Evolutionary conservation across 2,113 vertebrate genomes (phyloP).

Genomic region (Aspidoscelis tigris): DNA sequence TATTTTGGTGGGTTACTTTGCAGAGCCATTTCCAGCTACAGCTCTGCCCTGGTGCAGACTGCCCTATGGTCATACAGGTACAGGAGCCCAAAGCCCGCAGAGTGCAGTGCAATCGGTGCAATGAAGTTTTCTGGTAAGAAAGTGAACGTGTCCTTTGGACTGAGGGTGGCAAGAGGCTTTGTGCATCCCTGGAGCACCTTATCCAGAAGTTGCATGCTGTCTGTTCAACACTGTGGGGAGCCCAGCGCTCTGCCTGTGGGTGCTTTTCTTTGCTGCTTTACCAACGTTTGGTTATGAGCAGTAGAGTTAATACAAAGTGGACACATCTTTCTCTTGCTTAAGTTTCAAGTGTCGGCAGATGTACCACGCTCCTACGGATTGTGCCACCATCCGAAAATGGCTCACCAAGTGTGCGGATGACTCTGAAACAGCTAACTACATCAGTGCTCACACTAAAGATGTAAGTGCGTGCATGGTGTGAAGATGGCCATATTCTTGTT

Average conservation of each 20-base stretch:
- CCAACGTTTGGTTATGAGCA: not conserved
- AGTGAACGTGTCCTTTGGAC: slow-evolving; percentile 42
- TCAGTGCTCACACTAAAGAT: slow-evolving; percentile 99
- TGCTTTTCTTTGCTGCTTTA: not conserved
- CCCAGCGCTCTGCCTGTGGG: not conserved
- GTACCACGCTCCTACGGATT: slow-evolving; percentile 99
- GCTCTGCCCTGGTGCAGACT: slow-evolving; percentile 97
- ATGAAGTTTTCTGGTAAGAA: slow-evolving; percentile 97
- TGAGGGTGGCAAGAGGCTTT: not conserved
- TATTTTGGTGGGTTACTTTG: slow-evolving; percentile 51
- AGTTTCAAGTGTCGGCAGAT: slow-evolving; percentile 99
- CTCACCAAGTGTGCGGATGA: slow-evolving; percentile 99
- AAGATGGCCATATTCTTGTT: not conserved
- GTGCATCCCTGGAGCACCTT: not conserved
- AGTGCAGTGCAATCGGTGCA: slow-evolving; percentile 97
- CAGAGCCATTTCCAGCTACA: slow-evolving; percentile 99
- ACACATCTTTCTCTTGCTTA: slow-evolving; percentile 43
- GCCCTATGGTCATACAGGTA: slow-evolving; percentile 98
- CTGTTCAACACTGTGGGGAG: not conserved
- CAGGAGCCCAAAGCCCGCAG: slow-evolving; percentile 96
- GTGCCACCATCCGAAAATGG: slow-evolving; percentile 98
- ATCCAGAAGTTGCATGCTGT: not conserved
- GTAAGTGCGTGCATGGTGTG: slow-evolving; percentile 76
- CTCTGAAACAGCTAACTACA: slow-evolving; percentile 99
- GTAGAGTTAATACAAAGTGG: slow-evolving; percentile 18